Base-by-base conservation (phyloP, 2,797 vertebrate species). In the Catamblyrhynchus diadema region DNA sequence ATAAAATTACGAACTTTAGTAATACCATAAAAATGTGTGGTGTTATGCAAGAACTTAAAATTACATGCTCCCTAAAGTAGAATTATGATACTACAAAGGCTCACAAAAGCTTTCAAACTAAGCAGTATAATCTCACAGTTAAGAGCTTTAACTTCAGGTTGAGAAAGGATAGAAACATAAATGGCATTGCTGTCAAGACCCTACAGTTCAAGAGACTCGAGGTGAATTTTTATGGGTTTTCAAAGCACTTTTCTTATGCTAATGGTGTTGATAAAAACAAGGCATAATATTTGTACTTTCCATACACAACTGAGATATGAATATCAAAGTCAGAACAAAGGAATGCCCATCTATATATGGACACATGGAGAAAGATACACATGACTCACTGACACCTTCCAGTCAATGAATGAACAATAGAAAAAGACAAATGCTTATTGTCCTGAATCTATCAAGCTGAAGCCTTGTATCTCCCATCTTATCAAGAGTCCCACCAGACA, bases 1-100 rank as follows among this genome's bases (percentile, higher is more conserved):
- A 98, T 98, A 98, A 98, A 98, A 98, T 98, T 95, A 96, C 20
- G 21, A 97, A 97, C 91, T 97, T 98, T 97, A 97, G 96, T 96
- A 96, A 97, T 97, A 94, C 90, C 93, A 95, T 97, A 97, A 97
- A 98, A 98, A 97, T 97, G 78, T 97, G 92, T 92, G 87, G 84
- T 74, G 92, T 96, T 98, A 97, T 97, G 94, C 96, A 97, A 97
- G 95, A 97, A 94, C 95, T 94, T 97, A 96, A 97, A 98, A 97
- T 97, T 96, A 89, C 95, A 96, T 95, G 96, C 88, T 97, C 96
- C 97, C 96, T 93, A 95, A 97, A 97, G 96, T 94, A 97, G 97
- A 98, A 97, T 97, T 97, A 97, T 97, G 97, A 92, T 95, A 97
- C 96, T 94, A 88, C 30, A 71, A 96, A 94, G 97, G 75, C 94